phyloP scores from a whole-genome alignment of 2,113 vertebrate species.

The Myiagra hebetior region DNA sequence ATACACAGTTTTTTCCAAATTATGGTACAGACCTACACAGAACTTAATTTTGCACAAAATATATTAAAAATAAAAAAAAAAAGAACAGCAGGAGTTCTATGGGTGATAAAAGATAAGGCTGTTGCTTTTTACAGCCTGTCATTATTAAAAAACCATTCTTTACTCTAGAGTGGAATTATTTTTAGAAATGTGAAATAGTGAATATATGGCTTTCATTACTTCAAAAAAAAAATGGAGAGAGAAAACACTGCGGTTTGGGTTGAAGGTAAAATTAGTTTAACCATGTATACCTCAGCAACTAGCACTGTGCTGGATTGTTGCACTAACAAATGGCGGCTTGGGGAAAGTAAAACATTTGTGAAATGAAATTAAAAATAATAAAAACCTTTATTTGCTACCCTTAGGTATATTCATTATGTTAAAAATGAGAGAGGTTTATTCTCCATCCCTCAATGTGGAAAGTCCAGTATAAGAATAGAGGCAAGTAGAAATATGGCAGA shows the following conservation, averaged over 20 bases:
- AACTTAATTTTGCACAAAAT: conserved; percentile 82
- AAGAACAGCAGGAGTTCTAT: conserved; percentile 65
- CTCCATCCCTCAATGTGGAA: conserved; percentile 11
- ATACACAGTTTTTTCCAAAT: conserved; percentile 71
- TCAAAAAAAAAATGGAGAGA: background rate
- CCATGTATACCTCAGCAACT: conserved; percentile 61
- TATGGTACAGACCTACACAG: conserved; percentile 75
- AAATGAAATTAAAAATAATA: conserved; percentile 40
- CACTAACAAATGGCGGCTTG: conserved; percentile 22
- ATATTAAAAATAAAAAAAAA: conserved; percentile 71
- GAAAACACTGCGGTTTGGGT: background rate
- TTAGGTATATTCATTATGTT: conserved; percentile 56
- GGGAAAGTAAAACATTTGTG: conserved; percentile 35
- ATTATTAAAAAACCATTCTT: conserved; percentile 42
- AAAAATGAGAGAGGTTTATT: conserved; percentile 37
- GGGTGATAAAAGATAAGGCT: conserved; percentile 62
- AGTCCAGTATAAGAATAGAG: conserved; percentile 52
- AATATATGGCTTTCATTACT: conserved; percentile 31
- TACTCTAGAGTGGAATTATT: conserved; percentile 63
- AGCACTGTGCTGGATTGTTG: conserved; percentile 63
- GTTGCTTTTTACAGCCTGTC: conserved; percentile 31
- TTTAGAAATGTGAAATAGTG: conserved; percentile 45
- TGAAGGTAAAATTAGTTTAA: conserved; percentile 57
- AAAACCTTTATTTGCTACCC: conserved; percentile 53
- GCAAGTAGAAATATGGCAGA: conserved; percentile 63